A percentile compares a stretch with the other conserved stretches of the same genome.
phyloP scores from a whole-genome alignment of 2,797 vertebrate genomes.

The Typhlichthys eigenmanni region DNA sequence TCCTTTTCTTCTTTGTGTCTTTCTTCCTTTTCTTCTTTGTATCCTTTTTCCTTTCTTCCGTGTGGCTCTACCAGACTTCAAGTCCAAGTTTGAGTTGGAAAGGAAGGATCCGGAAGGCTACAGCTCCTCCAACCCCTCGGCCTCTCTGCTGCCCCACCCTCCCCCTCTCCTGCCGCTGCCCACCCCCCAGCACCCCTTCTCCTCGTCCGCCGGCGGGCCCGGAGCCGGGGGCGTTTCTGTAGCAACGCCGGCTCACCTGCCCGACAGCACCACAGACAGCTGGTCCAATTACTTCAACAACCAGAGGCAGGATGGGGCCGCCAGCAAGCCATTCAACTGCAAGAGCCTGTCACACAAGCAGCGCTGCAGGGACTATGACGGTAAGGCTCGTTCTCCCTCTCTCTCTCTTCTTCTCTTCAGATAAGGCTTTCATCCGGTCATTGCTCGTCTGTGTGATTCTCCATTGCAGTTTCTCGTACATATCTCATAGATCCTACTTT shows the following conservation, averaged over 20 bases:
- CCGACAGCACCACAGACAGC: slow-evolving; percentile 95
- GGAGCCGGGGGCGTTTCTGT: slow-evolving; percentile 81
- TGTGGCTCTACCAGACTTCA: slow-evolving; percentile 80
- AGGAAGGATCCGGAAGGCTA: slow-evolving; percentile 88
- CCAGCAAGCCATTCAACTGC: slow-evolving; percentile 81
- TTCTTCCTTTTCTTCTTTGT: neutral
- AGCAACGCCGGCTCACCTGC: slow-evolving; percentile 88
- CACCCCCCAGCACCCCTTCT: slow-evolving; percentile 69
- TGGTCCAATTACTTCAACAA: slow-evolving; percentile 93
- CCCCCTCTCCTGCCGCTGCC: slow-evolving; percentile 65
- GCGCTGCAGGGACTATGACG: slow-evolving; percentile 96
- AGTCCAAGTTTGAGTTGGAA: slow-evolving; percentile 94
- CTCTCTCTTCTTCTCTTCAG: neutral
- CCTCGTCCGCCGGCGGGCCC: slow-evolving; percentile 78
- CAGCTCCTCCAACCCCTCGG: slow-evolving; percentile 75
- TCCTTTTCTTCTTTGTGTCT: no score
- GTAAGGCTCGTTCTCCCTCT: slow-evolving; percentile 66
- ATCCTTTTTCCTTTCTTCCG: neutral
- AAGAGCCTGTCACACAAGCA: slow-evolving; percentile 86
- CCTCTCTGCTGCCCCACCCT: slow-evolving; percentile 46
- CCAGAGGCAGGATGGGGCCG: slow-evolving; percentile 75
- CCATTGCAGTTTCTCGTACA: no score
- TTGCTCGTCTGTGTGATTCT: neutral
- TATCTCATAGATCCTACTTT: no score
- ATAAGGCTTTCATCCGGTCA: neutral